Conservation (phyloP, 2,797 vertebrate genomes). For the Eutrigla gurnardus region DNA sequence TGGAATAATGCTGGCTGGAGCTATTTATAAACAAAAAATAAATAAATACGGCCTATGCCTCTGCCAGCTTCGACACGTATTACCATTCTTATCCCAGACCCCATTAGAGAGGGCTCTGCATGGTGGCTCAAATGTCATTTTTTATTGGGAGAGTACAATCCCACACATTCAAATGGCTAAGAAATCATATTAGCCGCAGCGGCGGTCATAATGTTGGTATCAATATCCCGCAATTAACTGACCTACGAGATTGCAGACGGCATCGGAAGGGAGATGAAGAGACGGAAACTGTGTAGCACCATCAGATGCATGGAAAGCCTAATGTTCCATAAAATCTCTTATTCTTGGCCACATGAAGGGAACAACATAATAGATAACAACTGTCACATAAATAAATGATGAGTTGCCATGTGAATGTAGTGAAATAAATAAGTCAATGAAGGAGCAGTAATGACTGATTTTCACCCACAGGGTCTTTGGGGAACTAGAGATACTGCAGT, state of each 20-base stretch:
- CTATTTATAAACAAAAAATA: constrained; percentile 86
- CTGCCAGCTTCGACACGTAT: constrained; percentile 75
- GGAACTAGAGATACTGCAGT: constrained; percentile 53
- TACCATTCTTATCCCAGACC: constrained; percentile 75
- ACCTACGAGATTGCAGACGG: constrained; percentile 54
- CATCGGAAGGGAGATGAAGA: constrained; percentile 57
- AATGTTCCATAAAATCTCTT: constrained; percentile 82
- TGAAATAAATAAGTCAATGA: constrained; percentile 70
- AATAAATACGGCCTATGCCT: constrained; percentile 67
- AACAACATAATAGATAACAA: constrained; percentile 78
- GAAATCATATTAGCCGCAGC: constrained; percentile 60
- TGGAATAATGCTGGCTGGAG: constrained; percentile 82
- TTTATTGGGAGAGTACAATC: constrained; percentile 65
- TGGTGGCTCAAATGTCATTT: constrained; percentile 68
- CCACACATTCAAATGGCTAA: constrained; percentile 62
- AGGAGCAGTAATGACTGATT: constrained; percentile 66
- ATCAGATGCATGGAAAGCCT: constrained; percentile 66
- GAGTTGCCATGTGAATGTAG: constrained; percentile 59
- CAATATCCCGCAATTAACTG: constrained; percentile 75
- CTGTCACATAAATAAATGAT: constrained; percentile 80
- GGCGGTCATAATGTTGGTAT: constrained; percentile 64
- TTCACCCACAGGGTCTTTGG: constrained; percentile 69
- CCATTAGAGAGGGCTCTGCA: constrained; percentile 68
- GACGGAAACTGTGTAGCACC: constrained; percentile 47
- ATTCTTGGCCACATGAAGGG: constrained; percentile 76